phyloP scores from a whole-genome alignment of 2,797 vertebrate species.

The Danio aesculapii region DNA sequence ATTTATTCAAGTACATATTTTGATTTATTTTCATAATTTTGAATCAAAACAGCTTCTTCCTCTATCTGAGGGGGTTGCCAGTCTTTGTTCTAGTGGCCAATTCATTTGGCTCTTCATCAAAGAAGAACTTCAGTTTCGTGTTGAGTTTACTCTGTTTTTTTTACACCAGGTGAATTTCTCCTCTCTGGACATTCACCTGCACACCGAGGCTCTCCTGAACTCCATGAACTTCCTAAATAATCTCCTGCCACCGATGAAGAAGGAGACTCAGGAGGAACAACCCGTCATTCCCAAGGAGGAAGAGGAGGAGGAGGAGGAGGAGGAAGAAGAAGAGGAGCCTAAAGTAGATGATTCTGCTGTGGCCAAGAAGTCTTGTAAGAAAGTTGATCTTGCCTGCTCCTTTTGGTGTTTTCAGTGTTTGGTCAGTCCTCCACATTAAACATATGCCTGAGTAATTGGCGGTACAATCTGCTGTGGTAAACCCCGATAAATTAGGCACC shows the following conservation, averaged over 20 bases:
- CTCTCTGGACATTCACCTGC: constrained; percentile 94
- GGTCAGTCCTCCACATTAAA: too few species aligned
- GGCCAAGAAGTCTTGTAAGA: constrained; percentile 73
- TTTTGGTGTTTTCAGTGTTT: too few species aligned
- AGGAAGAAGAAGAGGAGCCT: constrained; percentile 75
- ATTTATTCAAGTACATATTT: too few species aligned
- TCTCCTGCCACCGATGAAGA: constrained; percentile 85
- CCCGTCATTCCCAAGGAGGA: constrained; percentile 77
- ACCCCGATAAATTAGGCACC: too few species aligned
- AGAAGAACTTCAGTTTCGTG: too few species aligned
- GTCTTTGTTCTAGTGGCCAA: too few species aligned
- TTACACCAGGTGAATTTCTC: constrained; percentile 86
- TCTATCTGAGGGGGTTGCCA: too few species aligned
- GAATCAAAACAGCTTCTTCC: too few species aligned
- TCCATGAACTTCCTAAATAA: constrained; percentile 90
- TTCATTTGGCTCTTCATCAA: too few species aligned
- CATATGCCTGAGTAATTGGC: too few species aligned
- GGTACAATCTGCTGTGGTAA: too few species aligned
- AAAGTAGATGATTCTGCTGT: constrained; percentile 81
- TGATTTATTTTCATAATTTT: too few species aligned
- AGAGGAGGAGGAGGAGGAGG: constrained; percentile 74
- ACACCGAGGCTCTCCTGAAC: constrained; percentile 92
- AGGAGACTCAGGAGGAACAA: constrained; percentile 73
- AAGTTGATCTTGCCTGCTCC: not conserved
- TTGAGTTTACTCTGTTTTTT: not conserved